Conservation (phyloP, 1,140 invertebrate genomes). For the Paraescarpia echinospica region DNA sequence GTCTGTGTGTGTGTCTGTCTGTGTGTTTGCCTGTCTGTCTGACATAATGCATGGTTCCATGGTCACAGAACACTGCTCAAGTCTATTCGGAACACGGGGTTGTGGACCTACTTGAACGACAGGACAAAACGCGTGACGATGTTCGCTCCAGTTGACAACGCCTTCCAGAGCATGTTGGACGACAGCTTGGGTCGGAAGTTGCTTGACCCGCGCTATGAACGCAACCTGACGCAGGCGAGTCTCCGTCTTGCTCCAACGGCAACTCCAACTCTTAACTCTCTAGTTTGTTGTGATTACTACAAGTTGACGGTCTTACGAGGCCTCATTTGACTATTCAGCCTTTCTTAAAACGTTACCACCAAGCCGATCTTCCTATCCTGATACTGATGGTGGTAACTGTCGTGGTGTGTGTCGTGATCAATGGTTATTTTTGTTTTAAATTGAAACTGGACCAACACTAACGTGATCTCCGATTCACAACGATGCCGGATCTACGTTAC, state of each 20-base stretch:
- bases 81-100: constrained; percentile 11
- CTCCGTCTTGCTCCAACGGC: background rate
- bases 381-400: too few relatives aligned
- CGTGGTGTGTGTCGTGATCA: too few relatives aligned
- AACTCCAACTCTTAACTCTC: too few relatives aligned
- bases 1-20: too few relatives aligned
- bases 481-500: too few relatives aligned
- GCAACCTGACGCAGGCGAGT: background rate
- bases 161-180: background rate
- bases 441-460: too few relatives aligned
- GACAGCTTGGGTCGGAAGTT: background rate
- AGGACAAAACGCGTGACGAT: constrained; percentile 11
- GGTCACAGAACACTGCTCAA: background rate
- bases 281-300: background rate
- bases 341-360: background rate
- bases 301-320: background rate
- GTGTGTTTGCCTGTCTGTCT: background rate
- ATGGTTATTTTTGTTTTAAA: too few relatives aligned
- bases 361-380: too few relatives aligned
- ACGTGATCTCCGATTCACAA: too few relatives aligned
- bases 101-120: constrained; percentile 23
- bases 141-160: constrained; percentile 11
- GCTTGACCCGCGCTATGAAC: constrained; percentile 8
- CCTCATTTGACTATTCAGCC: background rate
- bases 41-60: background rate